These are phyloP conservation scores for Apamea anceps DNA, from an alignment of 2,888 invertebrate species.

Conservation along the genomic window DNA sequence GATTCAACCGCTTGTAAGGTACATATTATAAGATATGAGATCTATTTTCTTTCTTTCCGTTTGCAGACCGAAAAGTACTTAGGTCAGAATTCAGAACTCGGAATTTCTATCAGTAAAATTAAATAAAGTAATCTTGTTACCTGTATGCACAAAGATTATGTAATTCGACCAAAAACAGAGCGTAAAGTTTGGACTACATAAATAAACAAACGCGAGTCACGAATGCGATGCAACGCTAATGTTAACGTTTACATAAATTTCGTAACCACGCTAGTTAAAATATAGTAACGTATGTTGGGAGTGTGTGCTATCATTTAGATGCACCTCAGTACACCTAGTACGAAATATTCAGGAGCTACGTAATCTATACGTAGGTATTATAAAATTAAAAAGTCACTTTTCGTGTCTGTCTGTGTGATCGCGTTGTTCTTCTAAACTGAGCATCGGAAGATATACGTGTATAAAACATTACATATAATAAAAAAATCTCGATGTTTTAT, in stretches of 20 bases:
- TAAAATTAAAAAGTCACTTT: no score
- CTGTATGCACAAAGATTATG: background rate
- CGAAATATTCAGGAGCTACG: background rate
- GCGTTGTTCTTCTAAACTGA: no score
- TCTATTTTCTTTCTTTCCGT: background rate
- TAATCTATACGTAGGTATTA: background rate
- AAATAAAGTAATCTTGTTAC: no score
- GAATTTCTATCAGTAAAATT: no score
- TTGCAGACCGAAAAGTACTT: background rate
- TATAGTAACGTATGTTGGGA: background rate
- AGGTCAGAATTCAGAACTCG: no score
- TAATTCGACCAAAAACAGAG: slow-evolving; percentile 10
- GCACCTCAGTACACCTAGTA: background rate
- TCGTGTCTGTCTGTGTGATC: no score
- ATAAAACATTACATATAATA: no score
- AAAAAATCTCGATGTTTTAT: no score
- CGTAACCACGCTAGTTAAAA: slow-evolving; percentile 12
- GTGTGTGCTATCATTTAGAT: slow-evolving; percentile 7
- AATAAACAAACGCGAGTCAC: slow-evolving; percentile 8
- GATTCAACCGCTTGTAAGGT: no score
- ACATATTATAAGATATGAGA: background rate
- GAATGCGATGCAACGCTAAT: slow-evolving; percentile 24
- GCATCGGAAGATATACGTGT: no score
- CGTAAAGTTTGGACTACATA: slow-evolving; percentile 2
- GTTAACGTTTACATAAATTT: slow-evolving; percentile 22